These are phyloP conservation scores for Drosophila quinaria DNA, from an alignment of 2,888 invertebrate species.

Conservation along the genomic window DNA sequence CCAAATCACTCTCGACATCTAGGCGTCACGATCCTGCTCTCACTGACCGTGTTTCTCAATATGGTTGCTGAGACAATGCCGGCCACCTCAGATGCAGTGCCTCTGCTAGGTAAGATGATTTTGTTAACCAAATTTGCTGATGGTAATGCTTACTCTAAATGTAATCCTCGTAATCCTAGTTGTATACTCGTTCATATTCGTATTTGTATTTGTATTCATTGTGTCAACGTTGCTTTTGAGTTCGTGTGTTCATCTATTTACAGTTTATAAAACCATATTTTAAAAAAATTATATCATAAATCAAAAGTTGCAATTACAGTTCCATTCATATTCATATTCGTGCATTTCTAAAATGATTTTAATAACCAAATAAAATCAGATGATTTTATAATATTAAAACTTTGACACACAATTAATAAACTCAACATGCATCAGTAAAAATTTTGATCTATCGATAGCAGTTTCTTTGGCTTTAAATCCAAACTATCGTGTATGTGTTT, in stretches of 20 bases:
- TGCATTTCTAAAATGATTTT: slow-evolving; percentile 81
- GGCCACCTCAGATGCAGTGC: slow-evolving; percentile 97
- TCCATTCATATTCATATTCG: slow-evolving; percentile 59
- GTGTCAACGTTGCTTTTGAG: slow-evolving; percentile 51
- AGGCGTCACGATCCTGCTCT: slow-evolving; percentile 98
- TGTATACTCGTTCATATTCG: slow-evolving; percentile 18
- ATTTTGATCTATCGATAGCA: slow-evolving; percentile 3
- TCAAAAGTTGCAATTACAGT: slow-evolving; percentile 59
- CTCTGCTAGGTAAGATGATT: slow-evolving; percentile 90
- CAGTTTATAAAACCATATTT: slow-evolving; percentile 33
- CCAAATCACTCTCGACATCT: slow-evolving; percentile 59
- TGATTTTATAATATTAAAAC: slow-evolving; percentile 85
- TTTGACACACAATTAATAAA: slow-evolving; percentile 79
- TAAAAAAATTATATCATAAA: slow-evolving; percentile 27
- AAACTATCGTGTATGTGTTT: slow-evolving; percentile 53
- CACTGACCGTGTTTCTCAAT: slow-evolving; percentile 98
- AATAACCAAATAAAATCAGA: slow-evolving; percentile 75
- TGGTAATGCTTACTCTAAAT: slow-evolving; percentile 53
- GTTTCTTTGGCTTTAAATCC: slow-evolving; percentile 45
- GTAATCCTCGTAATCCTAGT: slow-evolving; percentile 32
- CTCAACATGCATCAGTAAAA: slow-evolving; percentile 48
- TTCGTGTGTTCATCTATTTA: slow-evolving; percentile 53
- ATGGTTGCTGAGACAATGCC: slow-evolving; percentile 99
- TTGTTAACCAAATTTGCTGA: slow-evolving; percentile 59
- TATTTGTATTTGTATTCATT: slow-evolving; percentile 34